Evolutionary conservation across 2,113 vertebrate species (phyloP).

Genomic region (Panurus biarmicus): DNA sequence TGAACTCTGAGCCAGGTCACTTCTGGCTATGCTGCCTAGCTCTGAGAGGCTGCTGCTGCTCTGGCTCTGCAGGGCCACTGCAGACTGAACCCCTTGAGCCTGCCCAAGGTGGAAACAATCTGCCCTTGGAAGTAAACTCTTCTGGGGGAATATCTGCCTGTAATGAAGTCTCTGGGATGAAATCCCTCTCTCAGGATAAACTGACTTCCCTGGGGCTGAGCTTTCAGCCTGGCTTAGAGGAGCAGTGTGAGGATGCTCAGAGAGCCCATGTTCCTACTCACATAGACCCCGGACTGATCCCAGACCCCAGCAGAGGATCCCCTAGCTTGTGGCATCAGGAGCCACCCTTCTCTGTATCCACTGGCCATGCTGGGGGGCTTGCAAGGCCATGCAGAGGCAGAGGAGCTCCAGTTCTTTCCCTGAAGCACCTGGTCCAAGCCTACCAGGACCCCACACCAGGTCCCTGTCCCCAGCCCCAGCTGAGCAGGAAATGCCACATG

Average conservation of each 20-base stretch:
- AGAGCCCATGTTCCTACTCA: background rate
- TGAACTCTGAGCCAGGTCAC: fast-evolving
- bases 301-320: background rate
- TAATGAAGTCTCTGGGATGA: background rate
- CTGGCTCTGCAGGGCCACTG: background rate
- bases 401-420: background rate
- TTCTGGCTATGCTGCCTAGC: fast-evolving
- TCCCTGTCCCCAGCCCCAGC: background rate
- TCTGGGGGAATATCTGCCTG: background rate
- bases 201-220: background rate
- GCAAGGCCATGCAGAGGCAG: background rate
- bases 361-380: background rate
- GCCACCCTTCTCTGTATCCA: background rate
- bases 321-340: background rate
- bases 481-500: background rate
- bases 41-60: background rate
- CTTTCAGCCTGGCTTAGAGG: background rate
- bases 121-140: background rate
- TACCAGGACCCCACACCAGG: fast-evolving
- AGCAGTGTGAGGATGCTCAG: background rate
- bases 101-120: background rate
- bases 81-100: background rate
- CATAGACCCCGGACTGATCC: background rate
- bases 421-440: background rate
- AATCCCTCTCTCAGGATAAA: background rate